Base-by-base conservation (phyloP, 2,888 invertebrate genomes). In the Eurytoma californica region DNA sequence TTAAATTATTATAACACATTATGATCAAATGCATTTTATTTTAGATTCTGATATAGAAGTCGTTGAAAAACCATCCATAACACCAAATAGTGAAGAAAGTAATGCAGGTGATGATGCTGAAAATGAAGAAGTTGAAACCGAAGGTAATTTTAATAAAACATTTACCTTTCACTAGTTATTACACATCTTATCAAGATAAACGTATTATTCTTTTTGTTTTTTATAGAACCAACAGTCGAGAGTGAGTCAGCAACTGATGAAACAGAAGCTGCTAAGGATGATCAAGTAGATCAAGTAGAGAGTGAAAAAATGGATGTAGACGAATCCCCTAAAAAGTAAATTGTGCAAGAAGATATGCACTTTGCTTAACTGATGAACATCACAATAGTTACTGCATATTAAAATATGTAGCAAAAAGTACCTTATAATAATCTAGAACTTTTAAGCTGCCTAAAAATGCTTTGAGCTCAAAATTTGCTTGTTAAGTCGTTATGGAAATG, bases 1-100 rank as follows among this genome's bases (percentile, higher is more conserved):
- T 28, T 53, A 20, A 63, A 30, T 28, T 39, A 12, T 13, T 30
- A 13, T 18, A 53, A 18, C 20, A n/a, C 4, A 55, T 63, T 51
- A 9, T 61, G 24, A 69, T 14, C 63, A 47, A 61, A 24, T 76
- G 70, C 39, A 61, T 51, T 51, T 69, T 72, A 67, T 74, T 51
- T 78, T 76, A 89, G 89, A 90, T 84, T 90, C 88, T 16, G 90
- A 90, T 78, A 88, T 90, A 61, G 89, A 90, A 82, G 88, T 89
- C 5, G 88, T 90, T 18, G 89, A 89, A 81, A 87, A 86, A 80
- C 87, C 88, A 20, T 80, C 77, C 7, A 86, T 86, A 79, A 84
- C 82, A 51, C 80, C 83, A 16, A 85, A 86, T 69, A 82, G 67
- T 47, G 77, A 83, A 73, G 84, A 86, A 79, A 58, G 76, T 61